phyloP scores from a whole-genome alignment of 1,140 invertebrate species.

The Heliconius hermathena region DNA sequence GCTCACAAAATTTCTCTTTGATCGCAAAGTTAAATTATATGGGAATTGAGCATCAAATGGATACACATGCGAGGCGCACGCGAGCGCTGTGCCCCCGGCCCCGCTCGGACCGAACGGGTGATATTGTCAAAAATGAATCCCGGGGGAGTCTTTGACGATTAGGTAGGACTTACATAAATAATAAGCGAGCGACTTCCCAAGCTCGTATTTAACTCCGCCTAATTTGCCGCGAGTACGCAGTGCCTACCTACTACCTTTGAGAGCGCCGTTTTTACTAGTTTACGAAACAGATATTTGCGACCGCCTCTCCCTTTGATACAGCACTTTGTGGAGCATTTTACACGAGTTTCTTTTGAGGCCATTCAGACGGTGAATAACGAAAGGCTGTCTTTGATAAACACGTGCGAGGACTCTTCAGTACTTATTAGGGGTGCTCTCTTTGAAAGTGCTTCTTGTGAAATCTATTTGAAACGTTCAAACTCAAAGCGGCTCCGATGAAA shows the following conservation, averaged over 20 bases:
- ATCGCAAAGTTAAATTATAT: conserved; percentile 82
- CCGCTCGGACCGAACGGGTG: conserved; percentile 58
- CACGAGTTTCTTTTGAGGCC: conserved; percentile 81
- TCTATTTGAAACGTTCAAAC: conserved; percentile 80
- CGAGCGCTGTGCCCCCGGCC: conserved; percentile 44
- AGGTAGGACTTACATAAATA: conserved; percentile 77
- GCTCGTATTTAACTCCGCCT: conserved; percentile 79
- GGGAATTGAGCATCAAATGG: conserved; percentile 81
- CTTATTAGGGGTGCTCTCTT: conserved; percentile 81
- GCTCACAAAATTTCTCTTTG: conserved; percentile 81
- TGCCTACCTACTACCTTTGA: conserved; percentile 60
- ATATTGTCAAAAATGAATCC: conserved; percentile 66
- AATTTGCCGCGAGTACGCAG: conserved; percentile 79
- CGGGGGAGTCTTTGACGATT: conserved; percentile 65
- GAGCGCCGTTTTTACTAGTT: conserved; percentile 80
- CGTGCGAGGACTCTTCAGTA: conserved; percentile 81
- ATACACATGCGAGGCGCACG: conserved; percentile 73
- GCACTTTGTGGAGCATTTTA: conserved; percentile 81
- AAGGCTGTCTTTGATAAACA: conserved; percentile 82
- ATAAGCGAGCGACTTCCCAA: conserved; percentile 74
- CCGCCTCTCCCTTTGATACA: conserved; percentile 79
- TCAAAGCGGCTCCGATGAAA: conserved; percentile 77
- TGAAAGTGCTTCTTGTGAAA: conserved; percentile 80
- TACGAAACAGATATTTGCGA: conserved; percentile 81
- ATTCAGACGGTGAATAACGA: conserved; percentile 82